Evolutionary conservation across 2,113 vertebrate genomes (phyloP), one percentile per base, ranked within the genome.

Genomic region (Psittacula cyanocephala): DNA sequence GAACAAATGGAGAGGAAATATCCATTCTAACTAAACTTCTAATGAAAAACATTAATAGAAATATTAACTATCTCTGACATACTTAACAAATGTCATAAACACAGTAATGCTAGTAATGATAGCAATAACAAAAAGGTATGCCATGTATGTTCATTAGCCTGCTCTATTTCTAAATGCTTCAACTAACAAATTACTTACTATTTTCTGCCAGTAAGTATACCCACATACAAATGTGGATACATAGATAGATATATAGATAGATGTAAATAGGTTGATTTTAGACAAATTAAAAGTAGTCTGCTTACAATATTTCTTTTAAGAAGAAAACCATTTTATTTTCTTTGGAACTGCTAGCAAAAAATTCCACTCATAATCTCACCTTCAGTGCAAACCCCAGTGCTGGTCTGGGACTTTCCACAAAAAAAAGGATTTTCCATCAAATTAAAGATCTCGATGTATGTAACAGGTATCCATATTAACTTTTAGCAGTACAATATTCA

Each of bases 391-490:
- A 59, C 1, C 13, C 6, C 24, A 33, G 2, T 59, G 3, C 3
- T 86, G 3, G 19, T 43, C 27, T 77, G 13, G 7, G 9, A 35
- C 11, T 57, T 80, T 23, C 37, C 20, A 25, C 43, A 28, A 20
- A 22, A 22, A 23, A 47, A 47, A 47, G 3, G 6, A 39, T 67
- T 80, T 86, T 43, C 28, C 8, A 69, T 35, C 11, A 64, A 10
- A 55, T 33, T 23, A 57, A 88, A 71, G 6, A 67, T 16, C 23
- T 35, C 46, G 16, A n/a, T 50, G 6, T 53, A 28, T 3, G 1
- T 13, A 49, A 68, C 24, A 59, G 17, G 35, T 37, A 35, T 7
- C 0, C 0, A 19, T 52, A 31, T 13, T 31, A 53, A 27, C 15
- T 39, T 68, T 27, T 39, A 86, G 46, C 13, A 33, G 41, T 71